Base-by-base conservation (phyloP, 2,888 invertebrate species). In the Acanthosepion esculentum region DNA sequence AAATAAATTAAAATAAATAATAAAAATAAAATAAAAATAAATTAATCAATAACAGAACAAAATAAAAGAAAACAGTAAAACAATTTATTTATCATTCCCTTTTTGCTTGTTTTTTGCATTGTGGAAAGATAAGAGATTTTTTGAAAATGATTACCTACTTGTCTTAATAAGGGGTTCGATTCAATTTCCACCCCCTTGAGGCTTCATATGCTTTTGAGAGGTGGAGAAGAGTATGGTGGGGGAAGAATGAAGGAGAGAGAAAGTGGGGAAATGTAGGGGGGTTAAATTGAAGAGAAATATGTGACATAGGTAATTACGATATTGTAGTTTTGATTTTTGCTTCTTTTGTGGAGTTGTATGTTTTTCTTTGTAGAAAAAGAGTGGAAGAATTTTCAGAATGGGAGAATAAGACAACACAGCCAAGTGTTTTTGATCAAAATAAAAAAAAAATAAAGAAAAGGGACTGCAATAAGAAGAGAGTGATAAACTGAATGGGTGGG, bases 161-260 rank as follows among this genome's bases (percentile, higher is more conserved):
- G 78, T n/a, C n/a, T 78, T 78, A 78, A 78, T 78, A 33, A 78
- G 78, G 78, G 78, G 78, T 78, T 78, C 78, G 78, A n/a, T 78
- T 78, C n/a, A n/a, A n/a, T 78, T 78, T 78, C n/a, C 78, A 78
- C n/a, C 78, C 78, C 78, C 78, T 78, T 78, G 78, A 78, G 78
- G 78, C 78, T n/a, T 78, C 33, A 12, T 78, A 33, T 15, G 78
- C n/a, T n/a, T 78, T 78, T 33, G 10, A n/a, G n/a, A 5, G 5
- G 18, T 10, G 10, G n/a, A 59, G 64, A 64, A 5, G 29, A 26
- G 7, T 23, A 33, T 8, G n/a, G 12, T 10, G 18, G n/a, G 5
- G n/a, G 33, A 15, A n/a, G 33, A 18, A 12, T 15, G n/a, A 18
- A 78, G n/a, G 78, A 8, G 78, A n/a, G n/a, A 12, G 12, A n/a